phyloP scores from a whole-genome alignment of 2,888 invertebrate species.

The Crematogaster levior region DNA sequence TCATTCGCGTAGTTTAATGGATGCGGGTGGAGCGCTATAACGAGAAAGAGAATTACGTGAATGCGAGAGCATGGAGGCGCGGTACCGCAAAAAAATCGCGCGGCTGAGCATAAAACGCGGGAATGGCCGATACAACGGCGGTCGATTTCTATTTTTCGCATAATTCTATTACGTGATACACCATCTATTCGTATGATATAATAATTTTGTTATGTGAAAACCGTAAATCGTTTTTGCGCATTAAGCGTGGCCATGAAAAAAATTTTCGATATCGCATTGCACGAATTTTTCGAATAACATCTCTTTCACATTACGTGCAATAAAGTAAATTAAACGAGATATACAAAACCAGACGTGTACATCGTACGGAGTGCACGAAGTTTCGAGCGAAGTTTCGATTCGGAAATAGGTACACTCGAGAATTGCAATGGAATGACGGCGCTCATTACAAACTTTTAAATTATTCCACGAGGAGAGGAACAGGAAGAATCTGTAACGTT shows the following conservation, averaged over 20 bases:
- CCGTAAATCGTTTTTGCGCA: constrained; percentile 13
- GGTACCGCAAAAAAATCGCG: constrained; percentile 17
- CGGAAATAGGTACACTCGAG: constrained; percentile 12
- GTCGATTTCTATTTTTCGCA: constrained; percentile 22
- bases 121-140: not conserved
- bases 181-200: not conserved
- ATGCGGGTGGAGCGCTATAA: not conserved
- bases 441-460: constrained; percentile 28
- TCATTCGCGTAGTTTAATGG: not conserved
- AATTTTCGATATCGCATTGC: not conserved
- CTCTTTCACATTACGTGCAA: constrained; percentile 9
- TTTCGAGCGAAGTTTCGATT: not conserved
- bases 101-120: constrained; percentile 5
- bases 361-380: not conserved
- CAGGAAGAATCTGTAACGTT: constrained; percentile 48
- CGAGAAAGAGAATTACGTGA: not conserved
- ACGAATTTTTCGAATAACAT: constrained; percentile 11
- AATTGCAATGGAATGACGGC: constrained; percentile 24
- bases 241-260: constrained; percentile 7
- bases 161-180: constrained; percentile 6
- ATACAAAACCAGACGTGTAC: not conserved
- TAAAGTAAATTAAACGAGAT: constrained; percentile 10
- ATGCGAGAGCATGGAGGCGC: not conserved
- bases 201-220: constrained; percentile 29
- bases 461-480: constrained; percentile 22